Evolutionary conservation across 2,797 vertebrate genomes (phyloP).

Genomic region (Scolopax bukidnonensis): DNA sequence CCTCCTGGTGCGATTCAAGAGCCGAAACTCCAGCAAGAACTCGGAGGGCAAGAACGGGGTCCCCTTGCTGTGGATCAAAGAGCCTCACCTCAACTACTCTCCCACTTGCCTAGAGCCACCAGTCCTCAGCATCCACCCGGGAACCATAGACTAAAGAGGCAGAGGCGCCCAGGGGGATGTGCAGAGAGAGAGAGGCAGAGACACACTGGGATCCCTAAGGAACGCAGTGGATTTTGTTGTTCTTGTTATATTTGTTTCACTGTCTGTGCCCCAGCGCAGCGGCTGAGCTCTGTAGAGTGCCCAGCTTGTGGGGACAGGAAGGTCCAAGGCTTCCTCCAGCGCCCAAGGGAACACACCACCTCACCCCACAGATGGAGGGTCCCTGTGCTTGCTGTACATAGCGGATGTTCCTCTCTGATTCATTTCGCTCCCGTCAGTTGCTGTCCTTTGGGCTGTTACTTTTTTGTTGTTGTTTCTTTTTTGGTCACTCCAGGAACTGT

Average conservation of each 20-base stretch:
- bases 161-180: neutral
- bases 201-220: neutral
- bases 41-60: constrained; percentile 97
- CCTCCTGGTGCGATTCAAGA: constrained; percentile 93
- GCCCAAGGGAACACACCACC: neutral
- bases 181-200: neutral
- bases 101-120: constrained; percentile 98
- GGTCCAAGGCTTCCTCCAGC: neutral
- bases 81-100: constrained; percentile 97
- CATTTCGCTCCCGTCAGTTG: neutral
- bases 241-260: constrained; percentile 55
- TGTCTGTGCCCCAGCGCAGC: neutral
- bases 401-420: neutral
- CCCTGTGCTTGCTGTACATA: constrained; percentile 52
- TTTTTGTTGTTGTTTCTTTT: neutral
- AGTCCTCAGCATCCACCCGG: constrained; percentile 95
- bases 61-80: constrained; percentile 97
- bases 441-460: constrained; percentile 27
- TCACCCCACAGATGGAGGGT: neutral
- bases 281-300: neutral
- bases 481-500: constrained; percentile 7
- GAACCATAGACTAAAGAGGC: constrained; percentile 91
- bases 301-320: neutral
- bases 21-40: constrained; percentile 91
- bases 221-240: constrained; percentile 39